Evolutionary conservation across 64 coral and sea anemone species (phyloP).

Genomic region (Platygyra sinensis): DNA sequence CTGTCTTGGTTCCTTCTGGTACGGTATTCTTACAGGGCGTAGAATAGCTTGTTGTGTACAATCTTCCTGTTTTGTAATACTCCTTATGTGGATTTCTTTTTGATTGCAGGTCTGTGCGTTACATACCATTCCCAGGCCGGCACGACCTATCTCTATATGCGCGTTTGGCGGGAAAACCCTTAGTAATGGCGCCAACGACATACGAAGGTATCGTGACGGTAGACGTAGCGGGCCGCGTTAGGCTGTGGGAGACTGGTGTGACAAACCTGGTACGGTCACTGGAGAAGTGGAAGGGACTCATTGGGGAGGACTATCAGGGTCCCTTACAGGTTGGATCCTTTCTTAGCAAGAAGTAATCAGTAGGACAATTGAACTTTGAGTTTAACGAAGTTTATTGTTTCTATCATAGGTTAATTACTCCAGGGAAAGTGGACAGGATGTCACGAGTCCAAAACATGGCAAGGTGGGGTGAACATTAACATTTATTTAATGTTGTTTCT

Average conservation of each 20-base stretch:
- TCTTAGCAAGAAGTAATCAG: not conserved
- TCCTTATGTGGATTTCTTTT: not conserved
- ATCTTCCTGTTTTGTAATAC: not conserved
- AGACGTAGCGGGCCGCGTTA: constrained; percentile 70
- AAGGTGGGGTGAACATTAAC: constrained; percentile 49
- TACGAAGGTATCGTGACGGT: constrained; percentile 88
- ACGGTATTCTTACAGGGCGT: no score
- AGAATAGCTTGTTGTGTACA: not conserved
- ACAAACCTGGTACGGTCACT: constrained; percentile 77
- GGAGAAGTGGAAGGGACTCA: constrained; percentile 86
- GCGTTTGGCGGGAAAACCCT: constrained; percentile 53
- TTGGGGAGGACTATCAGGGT: constrained; percentile 75
- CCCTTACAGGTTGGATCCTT: constrained; percentile 77
- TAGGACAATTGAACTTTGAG: not conserved
- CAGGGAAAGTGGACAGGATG: constrained; percentile 79
- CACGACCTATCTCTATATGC: constrained; percentile 55
- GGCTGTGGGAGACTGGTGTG: constrained; percentile 96
- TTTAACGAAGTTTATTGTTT: not conserved
- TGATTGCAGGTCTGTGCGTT: constrained; percentile 41
- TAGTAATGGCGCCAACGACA: constrained; percentile 71
- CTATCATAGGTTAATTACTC: constrained; percentile 79
- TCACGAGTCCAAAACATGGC: constrained; percentile 90
- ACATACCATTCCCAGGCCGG: constrained; percentile 74
- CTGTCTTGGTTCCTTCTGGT: no score
- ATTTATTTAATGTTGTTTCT: not conserved